Evolutionary conservation across 2,113 vertebrate genomes (phyloP).

Genomic region (Peromyscus leucopus): DNA sequence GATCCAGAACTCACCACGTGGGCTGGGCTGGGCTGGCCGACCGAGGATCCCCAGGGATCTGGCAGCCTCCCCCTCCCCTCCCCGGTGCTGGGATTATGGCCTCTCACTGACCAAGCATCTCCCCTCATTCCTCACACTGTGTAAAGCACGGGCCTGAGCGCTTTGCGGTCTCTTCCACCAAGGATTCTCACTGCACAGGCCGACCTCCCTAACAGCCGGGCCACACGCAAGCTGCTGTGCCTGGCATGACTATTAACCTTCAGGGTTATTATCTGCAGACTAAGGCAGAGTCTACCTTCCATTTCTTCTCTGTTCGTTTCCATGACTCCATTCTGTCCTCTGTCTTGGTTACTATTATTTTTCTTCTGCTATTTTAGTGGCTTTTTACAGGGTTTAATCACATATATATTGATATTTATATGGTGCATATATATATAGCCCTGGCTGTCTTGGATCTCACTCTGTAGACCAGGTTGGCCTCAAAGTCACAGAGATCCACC

Average conservation of each 20-base stretch:
- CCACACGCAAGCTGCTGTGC: too few relatives aligned
- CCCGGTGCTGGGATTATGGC: background rate
- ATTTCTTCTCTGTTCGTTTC: background rate
- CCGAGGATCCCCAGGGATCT: background rate
- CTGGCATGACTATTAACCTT: too few relatives aligned
- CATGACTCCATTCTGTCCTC: constrained; percentile 9
- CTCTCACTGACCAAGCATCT: background rate
- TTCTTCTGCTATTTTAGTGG: constrained; percentile 22
- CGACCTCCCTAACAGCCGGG: background rate
- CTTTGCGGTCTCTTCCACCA: background rate
- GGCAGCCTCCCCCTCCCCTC: background rate
- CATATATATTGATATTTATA: too few relatives aligned
- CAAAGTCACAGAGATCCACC: background rate
- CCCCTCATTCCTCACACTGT: background rate
- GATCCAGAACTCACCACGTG: background rate
- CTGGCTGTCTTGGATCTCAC: too few relatives aligned
- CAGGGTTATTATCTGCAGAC: too few relatives aligned
- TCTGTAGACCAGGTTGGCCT: too few relatives aligned
- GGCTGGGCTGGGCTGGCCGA: background rate
- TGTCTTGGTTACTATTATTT: constrained; percentile 1
- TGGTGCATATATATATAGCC: background rate
- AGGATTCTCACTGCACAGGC: background rate
- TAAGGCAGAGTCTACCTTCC: too few relatives aligned
- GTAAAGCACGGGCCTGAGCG: background rate
- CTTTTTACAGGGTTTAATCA: background rate